Percentiles rank a stretch among this genome's conserved stretches.
Conservation (phyloP, 92 coral and sea anemone genomes). For the Zoanthus gigantus region DNA sequence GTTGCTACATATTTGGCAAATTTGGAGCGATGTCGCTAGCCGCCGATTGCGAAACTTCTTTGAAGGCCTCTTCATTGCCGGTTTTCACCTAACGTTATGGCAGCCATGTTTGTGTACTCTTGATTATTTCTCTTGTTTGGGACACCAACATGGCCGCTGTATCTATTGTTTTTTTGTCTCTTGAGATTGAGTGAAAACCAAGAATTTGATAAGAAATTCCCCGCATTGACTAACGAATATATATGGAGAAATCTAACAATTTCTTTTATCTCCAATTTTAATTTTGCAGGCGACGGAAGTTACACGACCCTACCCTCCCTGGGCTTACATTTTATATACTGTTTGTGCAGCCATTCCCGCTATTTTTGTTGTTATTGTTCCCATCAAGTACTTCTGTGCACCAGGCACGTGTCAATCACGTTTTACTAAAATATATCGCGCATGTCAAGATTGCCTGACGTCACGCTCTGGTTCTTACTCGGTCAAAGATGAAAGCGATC, state of each 20-base stretch:
- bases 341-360: conserved; percentile 61
- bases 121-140: too few species aligned
- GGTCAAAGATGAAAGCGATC: conserved; percentile 2
- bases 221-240: neutral
- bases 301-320: conserved; percentile 75
- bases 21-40: too few species aligned
- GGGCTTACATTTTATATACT: conserved; percentile 73
- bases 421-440: conserved; percentile 8
- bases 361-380: conserved; percentile 64
- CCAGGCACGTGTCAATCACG: conserved; percentile 3
- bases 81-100: too few species aligned
- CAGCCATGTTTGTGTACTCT: too few species aligned
- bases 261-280: neutral
- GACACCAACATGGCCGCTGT: too few species aligned
- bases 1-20: too few species aligned
- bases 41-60: too few species aligned
- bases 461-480: conserved; percentile 25
- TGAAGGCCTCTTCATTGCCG: too few species aligned
- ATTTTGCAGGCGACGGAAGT: conserved; percentile 67
- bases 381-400: conserved; percentile 46
- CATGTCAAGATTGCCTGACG: conserved; percentile 23
- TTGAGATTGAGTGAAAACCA: too few species aligned
- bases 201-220: too few species aligned
- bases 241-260: neutral
- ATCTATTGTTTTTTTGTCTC: too few species aligned